Base-by-base conservation (phyloP, 1,140 invertebrate species). In the Drosophila auraria region DNA sequence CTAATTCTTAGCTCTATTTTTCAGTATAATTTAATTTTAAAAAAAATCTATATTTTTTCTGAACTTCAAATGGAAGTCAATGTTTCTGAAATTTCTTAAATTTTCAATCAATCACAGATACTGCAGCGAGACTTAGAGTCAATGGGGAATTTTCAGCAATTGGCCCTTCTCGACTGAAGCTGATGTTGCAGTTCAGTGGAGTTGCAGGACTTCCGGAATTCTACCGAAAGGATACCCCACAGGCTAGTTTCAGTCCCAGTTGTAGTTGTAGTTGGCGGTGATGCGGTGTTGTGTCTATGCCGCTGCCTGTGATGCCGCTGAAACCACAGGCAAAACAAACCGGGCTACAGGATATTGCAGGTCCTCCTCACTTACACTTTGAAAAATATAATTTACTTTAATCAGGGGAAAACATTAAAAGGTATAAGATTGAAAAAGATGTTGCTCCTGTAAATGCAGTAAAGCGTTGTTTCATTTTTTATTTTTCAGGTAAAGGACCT, bases 271-370 rank as follows among this genome's bases (percentile, higher is more conserved):
- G 45, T 51, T 63, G 30, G 23, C 38, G 20, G 40, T 78, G 40
- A 51, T 60, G 27, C 23, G 61, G 74, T 66, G 58, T 66, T 69
- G 47, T 51, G 65, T 68, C 59, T 44, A 53, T 74, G 58, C 68
- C 71, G 57, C 53, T 71, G 60, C 59, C 33, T 14, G 44, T 60
- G 61, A 36, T 72, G 56, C 59, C 77, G 51, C 61, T 74, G 50
- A 56, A 81, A 82, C 84, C 84, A 53, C 84, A 89, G 86, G 60
- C 86, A 81, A 89, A 89, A 90, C 84, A 83, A 78, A 68, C 69
- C 80, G 51, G 25, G 20, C 38, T 47, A 40, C 33, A 61, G 40
- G 20, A 17, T 27, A 20, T 14, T 14, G 20, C 38, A 63, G 61
- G 49, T 66, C 30, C 66, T 30, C 7, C 40, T 6, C 17, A 11